A percentile compares a stretch with the other conserved stretches of the same genome.
These are phyloP conservation scores for Sphaerolaimus hirsutus DNA, from an alignment of 2,888 invertebrate genomes.

Conservation along the genomic window DNA sequence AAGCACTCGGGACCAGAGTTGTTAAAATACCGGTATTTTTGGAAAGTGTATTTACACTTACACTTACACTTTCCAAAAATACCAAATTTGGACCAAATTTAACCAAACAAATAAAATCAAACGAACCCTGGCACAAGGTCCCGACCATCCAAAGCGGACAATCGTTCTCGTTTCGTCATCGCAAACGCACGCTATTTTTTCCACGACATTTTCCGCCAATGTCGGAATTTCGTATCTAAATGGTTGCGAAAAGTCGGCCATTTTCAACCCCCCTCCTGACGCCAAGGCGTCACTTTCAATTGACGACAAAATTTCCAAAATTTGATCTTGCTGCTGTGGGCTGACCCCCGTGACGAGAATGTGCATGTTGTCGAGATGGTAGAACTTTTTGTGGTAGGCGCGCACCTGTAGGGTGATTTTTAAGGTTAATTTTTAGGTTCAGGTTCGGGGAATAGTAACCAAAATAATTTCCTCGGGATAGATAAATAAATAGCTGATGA, in stretches of 20 bases:
- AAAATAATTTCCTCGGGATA: too few relatives aligned
- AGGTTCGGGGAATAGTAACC: too few relatives aligned
- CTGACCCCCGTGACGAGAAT: conserved; percentile 60
- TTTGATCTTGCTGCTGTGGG: conserved; percentile 41
- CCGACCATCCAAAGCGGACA: conserved; percentile 52
- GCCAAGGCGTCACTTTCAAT: conserved; percentile 53
- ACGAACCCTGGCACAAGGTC: conserved; percentile 37
- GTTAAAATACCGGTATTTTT: too few relatives aligned
- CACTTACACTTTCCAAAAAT: too few relatives aligned
- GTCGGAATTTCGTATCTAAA: conserved; percentile 39
- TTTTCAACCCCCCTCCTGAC: too few relatives aligned
- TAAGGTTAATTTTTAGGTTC: too few relatives aligned
- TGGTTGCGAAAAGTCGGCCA: too few relatives aligned
- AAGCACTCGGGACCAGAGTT: too few relatives aligned
- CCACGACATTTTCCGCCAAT: conserved; percentile 35
- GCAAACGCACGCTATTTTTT: conserved; percentile 47
- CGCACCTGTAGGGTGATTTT: conserved; percentile 42
- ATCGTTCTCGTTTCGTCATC: conserved; percentile 47
- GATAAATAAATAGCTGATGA: too few relatives aligned
- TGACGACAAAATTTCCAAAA: conserved; percentile 45
- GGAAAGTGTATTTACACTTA: too few relatives aligned
- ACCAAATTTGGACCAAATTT: neutral
- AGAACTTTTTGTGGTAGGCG: conserved; percentile 54
- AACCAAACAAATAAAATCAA: neutral
- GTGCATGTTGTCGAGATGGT: conserved; percentile 58